Evolutionary conservation across 2,888 invertebrate genomes (phyloP).

Genomic region (Erpobdella octoculata): DNA sequence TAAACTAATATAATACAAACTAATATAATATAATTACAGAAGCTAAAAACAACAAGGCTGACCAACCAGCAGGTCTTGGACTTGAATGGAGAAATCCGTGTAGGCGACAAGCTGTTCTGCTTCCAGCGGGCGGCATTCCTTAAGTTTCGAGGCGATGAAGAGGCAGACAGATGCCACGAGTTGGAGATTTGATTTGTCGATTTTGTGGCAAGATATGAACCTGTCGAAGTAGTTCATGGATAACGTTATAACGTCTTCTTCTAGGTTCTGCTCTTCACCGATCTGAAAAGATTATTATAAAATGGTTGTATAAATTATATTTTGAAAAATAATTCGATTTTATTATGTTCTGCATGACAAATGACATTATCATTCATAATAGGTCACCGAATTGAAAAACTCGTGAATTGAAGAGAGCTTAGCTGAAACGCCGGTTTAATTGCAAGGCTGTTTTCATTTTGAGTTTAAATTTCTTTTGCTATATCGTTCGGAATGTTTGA

Average conservation of each 20-base stretch:
- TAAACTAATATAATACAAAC: too few relatives aligned
- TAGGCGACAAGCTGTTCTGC: constrained; percentile 77
- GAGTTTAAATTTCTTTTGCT: too few relatives aligned
- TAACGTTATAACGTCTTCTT: constrained; percentile 83
- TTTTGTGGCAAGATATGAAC: constrained; percentile 74
- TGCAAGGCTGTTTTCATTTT: too few relatives aligned
- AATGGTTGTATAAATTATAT: neutral
- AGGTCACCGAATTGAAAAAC: too few relatives aligned
- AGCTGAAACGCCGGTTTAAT: too few relatives aligned
- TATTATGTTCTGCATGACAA: neutral
- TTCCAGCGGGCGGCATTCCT: constrained; percentile 72
- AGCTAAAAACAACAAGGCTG: neutral
- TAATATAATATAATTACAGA: neutral
- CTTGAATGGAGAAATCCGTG: constrained; percentile 82
- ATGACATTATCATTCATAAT: too few relatives aligned
- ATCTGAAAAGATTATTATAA: constrained; percentile 59
- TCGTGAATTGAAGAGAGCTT: neutral
- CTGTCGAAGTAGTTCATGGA: constrained; percentile 87
- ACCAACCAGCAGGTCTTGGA: constrained; percentile 78
- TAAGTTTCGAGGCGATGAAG: constrained; percentile 80
- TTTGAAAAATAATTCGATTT: neutral
- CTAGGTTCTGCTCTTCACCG: constrained; percentile 82
- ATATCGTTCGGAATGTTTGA: too few relatives aligned
- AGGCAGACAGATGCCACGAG: constrained; percentile 83
- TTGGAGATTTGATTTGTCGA: constrained; percentile 69